These are phyloP conservation scores for Zaprionus ghesquierei DNA, from an alignment of 1,140 invertebrate genomes.

Conservation along the genomic window DNA sequence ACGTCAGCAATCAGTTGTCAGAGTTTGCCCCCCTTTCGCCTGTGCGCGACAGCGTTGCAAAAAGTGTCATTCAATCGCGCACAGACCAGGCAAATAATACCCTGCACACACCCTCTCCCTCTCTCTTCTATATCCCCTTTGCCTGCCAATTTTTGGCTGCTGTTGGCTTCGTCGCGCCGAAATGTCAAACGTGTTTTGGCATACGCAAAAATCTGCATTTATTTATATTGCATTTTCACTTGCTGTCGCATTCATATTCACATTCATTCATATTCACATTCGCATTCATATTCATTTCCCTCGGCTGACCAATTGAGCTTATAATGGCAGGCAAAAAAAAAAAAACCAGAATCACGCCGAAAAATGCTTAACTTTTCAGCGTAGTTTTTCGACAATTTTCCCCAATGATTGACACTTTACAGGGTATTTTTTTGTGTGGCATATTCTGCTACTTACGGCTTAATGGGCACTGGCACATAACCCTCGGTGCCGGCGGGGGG, in stretches of 20 bases:
- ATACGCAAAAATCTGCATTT: conserved; percentile 57
- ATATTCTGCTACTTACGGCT: conserved; percentile 87
- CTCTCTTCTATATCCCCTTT: neutral
- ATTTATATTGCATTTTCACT: conserved; percentile 59
- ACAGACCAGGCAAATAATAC: conserved; percentile 21
- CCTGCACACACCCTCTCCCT: neutral
- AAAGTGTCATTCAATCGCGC: conserved; percentile 29
- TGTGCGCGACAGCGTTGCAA: conserved; percentile 37
- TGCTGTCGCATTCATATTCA: conserved; percentile 11
- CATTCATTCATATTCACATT: conserved; percentile 17
- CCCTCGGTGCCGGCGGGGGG: conserved; percentile 88
- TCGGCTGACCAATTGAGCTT: conserved; percentile 53
- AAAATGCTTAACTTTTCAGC: neutral
- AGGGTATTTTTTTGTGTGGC: conserved; percentile 4
- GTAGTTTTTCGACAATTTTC: no score
- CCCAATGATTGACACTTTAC: neutral
- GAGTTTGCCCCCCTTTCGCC: no score
- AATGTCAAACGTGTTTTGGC: conserved; percentile 57
- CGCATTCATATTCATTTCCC: conserved; percentile 1
- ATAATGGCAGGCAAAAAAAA: conserved; percentile 19
- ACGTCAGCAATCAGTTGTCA: conserved; percentile 67
- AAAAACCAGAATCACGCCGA: neutral
- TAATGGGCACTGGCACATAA: conserved; percentile 90
- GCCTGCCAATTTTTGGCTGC: neutral
- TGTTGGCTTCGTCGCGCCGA: conserved; percentile 9